Conservation (phyloP, 2,797 vertebrate genomes). For the Salmo trutta region DNA sequence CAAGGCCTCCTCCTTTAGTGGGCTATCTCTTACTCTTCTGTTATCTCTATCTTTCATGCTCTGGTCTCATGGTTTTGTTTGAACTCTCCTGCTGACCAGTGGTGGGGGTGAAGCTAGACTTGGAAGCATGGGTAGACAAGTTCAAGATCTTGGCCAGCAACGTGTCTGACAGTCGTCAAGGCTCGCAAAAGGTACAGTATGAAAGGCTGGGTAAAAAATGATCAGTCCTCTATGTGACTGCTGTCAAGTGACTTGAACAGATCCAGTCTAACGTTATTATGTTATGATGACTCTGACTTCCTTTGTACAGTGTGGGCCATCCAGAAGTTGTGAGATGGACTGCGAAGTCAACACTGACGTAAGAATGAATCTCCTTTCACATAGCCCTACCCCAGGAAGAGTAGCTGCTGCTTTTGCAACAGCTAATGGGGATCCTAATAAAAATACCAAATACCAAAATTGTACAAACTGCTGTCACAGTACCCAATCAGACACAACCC, state of each 20-base stretch:
- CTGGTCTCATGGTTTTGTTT: constrained; percentile 8
- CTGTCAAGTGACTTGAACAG: not conserved
- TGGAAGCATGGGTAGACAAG: constrained; percentile 98
- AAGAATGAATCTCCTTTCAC: constrained; percentile 45
- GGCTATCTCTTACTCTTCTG: constrained; percentile 1
- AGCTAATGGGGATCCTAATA: too few species aligned
- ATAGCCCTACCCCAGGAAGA: too few species aligned
- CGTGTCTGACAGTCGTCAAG: constrained; percentile 88
- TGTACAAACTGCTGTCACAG: not conserved
- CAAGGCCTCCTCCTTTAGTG: too few species aligned
- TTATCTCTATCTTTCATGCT: not conserved
- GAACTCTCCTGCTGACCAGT: constrained; percentile 70
- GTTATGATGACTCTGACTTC: constrained; percentile 28
- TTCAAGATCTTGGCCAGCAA: constrained; percentile 99
- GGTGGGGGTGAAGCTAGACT: constrained; percentile 95
- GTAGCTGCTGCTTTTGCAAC: too few species aligned
- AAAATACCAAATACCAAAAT: not conserved
- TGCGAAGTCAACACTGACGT: constrained; percentile 98
- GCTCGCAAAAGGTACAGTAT: constrained; percentile 80
- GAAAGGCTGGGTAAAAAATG: not conserved
- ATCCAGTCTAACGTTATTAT: constrained; percentile 1
- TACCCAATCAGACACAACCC: not conserved
- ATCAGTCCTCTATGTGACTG: not conserved
- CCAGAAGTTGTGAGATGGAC: constrained; percentile 97
- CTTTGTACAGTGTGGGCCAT: constrained; percentile 87